Conservation (phyloP, 2,113 vertebrate species). For the Sula dactylatra region DNA sequence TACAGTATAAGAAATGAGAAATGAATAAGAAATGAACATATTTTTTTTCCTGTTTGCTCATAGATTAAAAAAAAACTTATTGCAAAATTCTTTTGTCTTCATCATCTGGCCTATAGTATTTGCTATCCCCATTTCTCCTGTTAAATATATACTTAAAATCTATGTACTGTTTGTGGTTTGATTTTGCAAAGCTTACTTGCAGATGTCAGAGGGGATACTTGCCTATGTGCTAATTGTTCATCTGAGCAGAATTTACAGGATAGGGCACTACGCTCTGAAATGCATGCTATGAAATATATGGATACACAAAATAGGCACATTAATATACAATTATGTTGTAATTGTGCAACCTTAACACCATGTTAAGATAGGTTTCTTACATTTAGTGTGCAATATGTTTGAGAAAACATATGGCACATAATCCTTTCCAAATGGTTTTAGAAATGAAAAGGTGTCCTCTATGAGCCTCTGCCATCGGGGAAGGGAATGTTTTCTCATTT, state of each 20-base stretch:
- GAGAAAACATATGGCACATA: slow-evolving; percentile 39
- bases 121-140: not conserved
- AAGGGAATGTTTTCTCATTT: slow-evolving; percentile 24
- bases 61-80: not conserved
- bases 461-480: not conserved
- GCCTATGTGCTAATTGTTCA: not conserved
- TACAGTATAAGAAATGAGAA: not conserved
- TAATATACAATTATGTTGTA: not conserved
- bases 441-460: slow-evolving; percentile 46
- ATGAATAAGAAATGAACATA: not conserved
- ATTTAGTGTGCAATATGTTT: not conserved
- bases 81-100: not conserved
- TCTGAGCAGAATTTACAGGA: not conserved
- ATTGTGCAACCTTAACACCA: not conserved
- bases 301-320: not conserved
- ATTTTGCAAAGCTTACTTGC: not conserved
- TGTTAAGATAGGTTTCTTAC: not conserved
- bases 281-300: not conserved
- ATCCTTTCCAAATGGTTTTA: slow-evolving; percentile 23
- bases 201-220: not conserved
- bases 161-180: not conserved
- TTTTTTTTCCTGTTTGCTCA: not conserved
- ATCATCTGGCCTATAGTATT: not conserved
- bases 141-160: not conserved
- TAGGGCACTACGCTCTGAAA: not conserved